Percentiles rank a stretch among this genome's conserved stretches.
Conservation (phyloP, 64 coral and sea anemone genomes). For the Montipora efflorescens region DNA sequence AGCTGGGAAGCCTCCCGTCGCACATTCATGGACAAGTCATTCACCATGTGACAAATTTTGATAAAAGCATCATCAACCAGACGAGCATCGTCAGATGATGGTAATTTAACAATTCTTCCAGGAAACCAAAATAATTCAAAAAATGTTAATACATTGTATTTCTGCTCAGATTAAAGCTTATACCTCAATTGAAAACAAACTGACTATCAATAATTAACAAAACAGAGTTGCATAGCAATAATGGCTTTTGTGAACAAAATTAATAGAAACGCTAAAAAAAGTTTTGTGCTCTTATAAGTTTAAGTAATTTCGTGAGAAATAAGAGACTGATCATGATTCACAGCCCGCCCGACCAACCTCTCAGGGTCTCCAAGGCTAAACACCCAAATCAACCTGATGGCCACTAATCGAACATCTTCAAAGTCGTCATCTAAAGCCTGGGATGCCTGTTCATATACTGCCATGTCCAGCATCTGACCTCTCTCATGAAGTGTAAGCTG, state of each 20-base stretch:
- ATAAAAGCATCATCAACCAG: conserved; percentile 96
- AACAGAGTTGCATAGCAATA: too few relatives aligned
- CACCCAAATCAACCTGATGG: conserved; percentile 95
- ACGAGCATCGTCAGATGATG: conserved; percentile 82
- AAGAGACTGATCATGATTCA: not conserved
- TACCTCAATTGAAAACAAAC: too few relatives aligned
- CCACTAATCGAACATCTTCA: conserved; percentile 91
- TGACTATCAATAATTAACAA: too few relatives aligned
- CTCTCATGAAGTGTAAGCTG: conserved; percentile 94
- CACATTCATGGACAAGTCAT: conserved; percentile 96
- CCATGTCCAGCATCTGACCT: conserved; percentile 78
- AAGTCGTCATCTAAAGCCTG: conserved; percentile 92
- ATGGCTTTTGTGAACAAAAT: too few relatives aligned
- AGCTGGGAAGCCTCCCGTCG: conserved; percentile 81
- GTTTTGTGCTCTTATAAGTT: too few relatives aligned
- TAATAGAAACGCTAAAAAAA: too few relatives aligned
- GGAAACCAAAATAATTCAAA: not conserved
- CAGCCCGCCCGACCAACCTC: conserved; percentile 39
- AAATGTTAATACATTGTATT: too few relatives aligned
- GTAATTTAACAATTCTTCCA: conserved; percentile 72
- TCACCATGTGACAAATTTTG: conserved; percentile 98
- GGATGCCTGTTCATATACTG: conserved; percentile 85
- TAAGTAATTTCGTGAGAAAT: too few relatives aligned
- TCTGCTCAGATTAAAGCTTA: too few relatives aligned
- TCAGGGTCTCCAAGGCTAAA: conserved; percentile 92